Conservation (phyloP, 1,140 invertebrate genomes). For the Drosophila truncata region DNA sequence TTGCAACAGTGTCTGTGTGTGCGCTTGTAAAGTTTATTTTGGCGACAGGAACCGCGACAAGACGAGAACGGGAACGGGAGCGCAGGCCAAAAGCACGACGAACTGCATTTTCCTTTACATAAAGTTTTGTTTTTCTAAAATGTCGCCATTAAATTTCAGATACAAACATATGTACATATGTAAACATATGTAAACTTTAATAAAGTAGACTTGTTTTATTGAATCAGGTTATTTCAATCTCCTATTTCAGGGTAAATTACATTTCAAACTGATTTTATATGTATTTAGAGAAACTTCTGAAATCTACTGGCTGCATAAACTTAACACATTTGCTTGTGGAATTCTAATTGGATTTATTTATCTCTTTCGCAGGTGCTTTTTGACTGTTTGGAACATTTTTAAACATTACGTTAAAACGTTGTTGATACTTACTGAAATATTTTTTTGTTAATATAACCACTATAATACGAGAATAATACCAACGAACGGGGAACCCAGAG, state of each 20-base stretch:
- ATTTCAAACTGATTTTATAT: background rate
- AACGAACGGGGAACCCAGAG: constrained; percentile 48
- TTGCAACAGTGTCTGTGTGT: constrained; percentile 14
- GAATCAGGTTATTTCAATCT: background rate
- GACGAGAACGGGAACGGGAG: constrained; percentile 2
- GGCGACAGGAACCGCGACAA: constrained; percentile 44
- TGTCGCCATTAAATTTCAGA: constrained; percentile 21
- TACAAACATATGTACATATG: background rate
- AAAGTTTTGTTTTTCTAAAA: background rate
- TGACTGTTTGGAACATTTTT: constrained; percentile 85
- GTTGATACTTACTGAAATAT: constrained; percentile 85
- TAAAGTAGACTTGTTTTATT: background rate
- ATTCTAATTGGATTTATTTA: constrained; percentile 32
- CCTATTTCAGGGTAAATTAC: background rate
- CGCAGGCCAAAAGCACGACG: constrained; percentile 8
- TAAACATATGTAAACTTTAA: no score
- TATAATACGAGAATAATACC: constrained; percentile 49
- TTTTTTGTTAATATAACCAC: constrained; percentile 76
- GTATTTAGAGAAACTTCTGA: background rate
- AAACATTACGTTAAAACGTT: constrained; percentile 85
- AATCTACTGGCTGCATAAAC: constrained; percentile 4
- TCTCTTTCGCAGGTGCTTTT: constrained; percentile 79
- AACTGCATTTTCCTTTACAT: constrained; percentile 12
- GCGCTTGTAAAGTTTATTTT: constrained; percentile 46
- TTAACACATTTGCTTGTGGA: background rate